Evolutionary conservation across 92 coral and sea anemone species (phyloP), one percentile per base, ranked within the genome.

Genomic region (Siderastrea siderea): DNA sequence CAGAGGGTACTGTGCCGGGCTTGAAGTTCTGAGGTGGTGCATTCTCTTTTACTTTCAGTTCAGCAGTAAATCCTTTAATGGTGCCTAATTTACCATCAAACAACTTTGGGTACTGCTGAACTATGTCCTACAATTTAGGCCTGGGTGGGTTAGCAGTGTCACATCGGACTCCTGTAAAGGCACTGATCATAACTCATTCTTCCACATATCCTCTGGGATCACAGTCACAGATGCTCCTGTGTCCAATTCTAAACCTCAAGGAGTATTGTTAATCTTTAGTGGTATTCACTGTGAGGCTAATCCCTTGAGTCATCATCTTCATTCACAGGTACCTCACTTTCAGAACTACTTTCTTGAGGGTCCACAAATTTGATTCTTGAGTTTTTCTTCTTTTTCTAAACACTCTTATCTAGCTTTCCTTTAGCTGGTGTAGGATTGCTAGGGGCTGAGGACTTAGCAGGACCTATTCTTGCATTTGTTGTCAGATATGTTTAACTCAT

Each of bases 51-150:
- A 87, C 64, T 50, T 91, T 70, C 38, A 91, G 53, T 38, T 85
- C 45, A 19, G 93, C 90, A 7, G 81, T 84, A 69, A 84, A 57
- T 80, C 88, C 91, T 81, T 87, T 91, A 55, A 91, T 86, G 67
- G 91, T 91, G 46, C 90, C 90, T 80, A 90, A 65, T 26, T 67
- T 67, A 79, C 89, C 93, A 85, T 90, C 90, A 79, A 85, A 90
- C 76, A 90, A 13, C 58, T 13, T 48, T 19, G 87, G 60, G 60
- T 79, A 82, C 16, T 75, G 81, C 14, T 77, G 66, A 55, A 47
- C 77, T 3, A 72, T 15, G 47, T 67, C 62, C 16, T 73, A 14
- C 49, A 17, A 50, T 5, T n/a, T 3, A 2, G 46, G 17, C 52
- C 38, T 51, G 5, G 54, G 66, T 47, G 55, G 43, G 47, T 54